phyloP scores from a whole-genome alignment of 2,797 vertebrate genomes.

The Pteronotus mesoamericanus region DNA sequence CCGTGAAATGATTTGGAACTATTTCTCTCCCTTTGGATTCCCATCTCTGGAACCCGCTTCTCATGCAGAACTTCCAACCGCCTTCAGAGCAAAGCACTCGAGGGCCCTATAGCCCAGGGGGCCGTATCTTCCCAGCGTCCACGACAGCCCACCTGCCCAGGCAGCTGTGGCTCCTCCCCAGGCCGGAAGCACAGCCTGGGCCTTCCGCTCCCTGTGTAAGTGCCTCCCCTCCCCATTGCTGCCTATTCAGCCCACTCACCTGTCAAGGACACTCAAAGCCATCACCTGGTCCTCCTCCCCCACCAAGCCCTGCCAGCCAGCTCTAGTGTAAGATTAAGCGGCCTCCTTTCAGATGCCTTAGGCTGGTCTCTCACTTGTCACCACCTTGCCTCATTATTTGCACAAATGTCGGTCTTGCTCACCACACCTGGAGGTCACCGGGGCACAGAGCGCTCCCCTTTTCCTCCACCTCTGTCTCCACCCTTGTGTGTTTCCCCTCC shows the following conservation, averaged over 20 bases:
- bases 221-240: no score
- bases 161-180: background rate
- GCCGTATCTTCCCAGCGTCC: fast-evolving
- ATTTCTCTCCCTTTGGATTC: background rate
- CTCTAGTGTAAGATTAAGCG: background rate
- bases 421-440: background rate
- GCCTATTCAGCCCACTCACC: no score
- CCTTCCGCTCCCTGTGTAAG: no score
- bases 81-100: background rate
- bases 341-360: background rate
- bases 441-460: background rate
- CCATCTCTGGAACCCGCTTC: background rate
- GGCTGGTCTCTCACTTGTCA: background rate
- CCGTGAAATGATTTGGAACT: background rate
- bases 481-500: no score
- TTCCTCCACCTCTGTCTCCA: no score
- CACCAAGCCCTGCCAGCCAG: no score
- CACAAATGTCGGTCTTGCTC: background rate
- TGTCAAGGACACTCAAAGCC: background rate
- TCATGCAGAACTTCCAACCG: background rate
- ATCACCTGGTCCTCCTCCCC: background rate
- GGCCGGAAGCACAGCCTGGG: no score
- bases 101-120: background rate
- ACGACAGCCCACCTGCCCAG: no score
- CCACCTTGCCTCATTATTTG: no score